Evolutionary conservation across 2,888 invertebrate genomes (phyloP).

Genomic region (Acleris literana): DNA sequence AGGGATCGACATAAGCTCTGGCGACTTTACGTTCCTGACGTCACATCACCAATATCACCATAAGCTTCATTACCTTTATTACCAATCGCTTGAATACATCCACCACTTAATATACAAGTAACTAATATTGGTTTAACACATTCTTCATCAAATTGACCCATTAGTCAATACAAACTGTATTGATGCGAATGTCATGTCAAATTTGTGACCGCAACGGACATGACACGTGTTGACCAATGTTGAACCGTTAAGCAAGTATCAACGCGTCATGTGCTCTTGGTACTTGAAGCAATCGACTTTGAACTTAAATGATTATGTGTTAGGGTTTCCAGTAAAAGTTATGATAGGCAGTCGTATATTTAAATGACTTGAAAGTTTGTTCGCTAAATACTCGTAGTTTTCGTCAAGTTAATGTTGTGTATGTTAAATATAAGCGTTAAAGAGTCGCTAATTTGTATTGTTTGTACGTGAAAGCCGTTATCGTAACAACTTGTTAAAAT

Average conservation of each 20-base stretch:
- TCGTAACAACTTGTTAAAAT: conserved; percentile 4
- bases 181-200: conserved; percentile 35
- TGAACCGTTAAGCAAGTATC: conserved; percentile 28
- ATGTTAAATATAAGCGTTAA: conserved; percentile 50
- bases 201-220: conserved; percentile 21
- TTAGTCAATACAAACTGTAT: conserved; percentile 23
- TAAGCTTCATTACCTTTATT: background rate
- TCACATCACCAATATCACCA: too few species aligned
- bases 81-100: background rate
- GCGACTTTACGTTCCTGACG: too few species aligned
- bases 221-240: conserved; percentile 25
- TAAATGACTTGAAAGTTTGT: conserved; percentile 51
- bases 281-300: background rate
- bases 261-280: conserved; percentile 3
- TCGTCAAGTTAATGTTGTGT: conserved; percentile 49
- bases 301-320: background rate
- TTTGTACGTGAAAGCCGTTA: conserved; percentile 60
- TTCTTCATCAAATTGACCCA: conserved; percentile 19
- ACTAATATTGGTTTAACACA: conserved; percentile 15
- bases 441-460: conserved; percentile 63
- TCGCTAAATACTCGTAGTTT: conserved; percentile 49
- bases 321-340: background rate
- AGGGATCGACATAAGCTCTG: too few species aligned
- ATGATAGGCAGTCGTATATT: conserved; percentile 46
- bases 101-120: background rate